Evolutionary conservation across 2,888 invertebrate species (phyloP).

Genomic region (Mechanitis messenoides): DNA sequence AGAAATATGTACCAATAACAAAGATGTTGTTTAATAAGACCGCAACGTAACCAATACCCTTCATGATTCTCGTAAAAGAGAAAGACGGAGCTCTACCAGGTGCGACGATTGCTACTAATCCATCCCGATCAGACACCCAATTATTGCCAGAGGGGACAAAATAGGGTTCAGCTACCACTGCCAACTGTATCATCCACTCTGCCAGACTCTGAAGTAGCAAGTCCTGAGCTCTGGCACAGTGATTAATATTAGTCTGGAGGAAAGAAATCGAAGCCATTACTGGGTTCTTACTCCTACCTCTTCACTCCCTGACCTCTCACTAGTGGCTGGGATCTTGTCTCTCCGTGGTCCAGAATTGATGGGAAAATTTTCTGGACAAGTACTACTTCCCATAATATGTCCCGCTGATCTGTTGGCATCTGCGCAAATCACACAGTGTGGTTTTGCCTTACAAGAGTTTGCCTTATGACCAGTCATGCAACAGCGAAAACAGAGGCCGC

Average conservation of each 20-base stretch:
- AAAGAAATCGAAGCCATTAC: conserved; percentile 3
- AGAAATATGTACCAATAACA: conserved; percentile 20
- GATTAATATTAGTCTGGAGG: conserved; percentile 20
- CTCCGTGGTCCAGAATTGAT: neutral
- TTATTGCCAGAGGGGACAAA: conserved; percentile 17
- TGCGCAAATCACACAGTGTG: neutral
- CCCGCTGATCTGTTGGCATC: conserved; percentile 5
- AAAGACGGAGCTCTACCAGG: neutral
- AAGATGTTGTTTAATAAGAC: conserved; percentile 14
- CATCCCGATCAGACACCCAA: conserved; percentile 18
- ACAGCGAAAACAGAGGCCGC: conserved; percentile 21
- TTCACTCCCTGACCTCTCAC: neutral
- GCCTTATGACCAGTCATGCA: conserved; percentile 21
- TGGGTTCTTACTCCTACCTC: conserved; percentile 1
- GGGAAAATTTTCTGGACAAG: neutral
- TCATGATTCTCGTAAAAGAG: conserved; percentile 2
- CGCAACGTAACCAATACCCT: conserved; percentile 14
- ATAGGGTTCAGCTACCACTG: conserved; percentile 29
- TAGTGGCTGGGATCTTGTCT: neutral
- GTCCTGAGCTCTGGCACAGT: conserved; percentile 18
- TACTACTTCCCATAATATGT: conserved; percentile 11
- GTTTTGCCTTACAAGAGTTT: conserved; percentile 9
- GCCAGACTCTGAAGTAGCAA: conserved; percentile 18
- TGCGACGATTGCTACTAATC: conserved; percentile 17
- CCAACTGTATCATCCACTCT: conserved; percentile 19